Evolutionary conservation across 2,888 invertebrate genomes (phyloP).

Genomic region (Drosophila kambysellisi): DNA sequence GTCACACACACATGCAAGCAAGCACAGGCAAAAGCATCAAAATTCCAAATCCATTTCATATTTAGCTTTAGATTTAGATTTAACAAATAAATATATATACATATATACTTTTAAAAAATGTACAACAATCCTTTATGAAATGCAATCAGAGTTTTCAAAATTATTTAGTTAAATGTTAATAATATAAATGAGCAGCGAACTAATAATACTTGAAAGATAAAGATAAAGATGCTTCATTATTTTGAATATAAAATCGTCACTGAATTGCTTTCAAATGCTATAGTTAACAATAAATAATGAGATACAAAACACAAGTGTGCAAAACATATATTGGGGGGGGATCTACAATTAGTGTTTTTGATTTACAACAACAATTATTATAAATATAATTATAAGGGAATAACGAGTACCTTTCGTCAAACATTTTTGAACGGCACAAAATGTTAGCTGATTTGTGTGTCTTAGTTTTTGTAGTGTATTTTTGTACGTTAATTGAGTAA

Average conservation of each 20-base stretch:
- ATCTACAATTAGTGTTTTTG: neutral
- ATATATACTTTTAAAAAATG: neutral
- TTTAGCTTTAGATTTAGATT: slow-evolving; percentile 10
- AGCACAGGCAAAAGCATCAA: slow-evolving; percentile 14
- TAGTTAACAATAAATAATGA: neutral
- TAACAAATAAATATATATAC: slow-evolving; percentile 1
- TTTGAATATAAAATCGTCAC: neutral
- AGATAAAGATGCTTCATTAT: neutral
- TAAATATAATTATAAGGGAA: slow-evolving; percentile 24
- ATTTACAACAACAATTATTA: slow-evolving; percentile 15
- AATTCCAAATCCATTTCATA: slow-evolving; percentile 17
- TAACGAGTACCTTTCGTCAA: slow-evolving; percentile 56
- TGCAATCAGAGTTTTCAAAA: slow-evolving; percentile 1
- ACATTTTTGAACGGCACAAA: slow-evolving; percentile 53
- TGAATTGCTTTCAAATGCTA: slow-evolving; percentile 1
- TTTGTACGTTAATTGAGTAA: slow-evolving; percentile 33
- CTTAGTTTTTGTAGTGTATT: slow-evolving; percentile 29
- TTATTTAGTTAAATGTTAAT: slow-evolving; percentile 1
- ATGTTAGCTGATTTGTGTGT: slow-evolving; percentile 46
- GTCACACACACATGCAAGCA: slow-evolving; percentile 1
- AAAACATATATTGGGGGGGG: neutral
- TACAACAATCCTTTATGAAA: neutral
- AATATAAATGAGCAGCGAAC: slow-evolving; percentile 6
- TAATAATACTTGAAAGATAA: neutral
- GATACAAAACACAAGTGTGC: slow-evolving; percentile 10